phyloP scores from a whole-genome alignment of 2,113 vertebrate genomes.

The Gulo gulo region DNA sequence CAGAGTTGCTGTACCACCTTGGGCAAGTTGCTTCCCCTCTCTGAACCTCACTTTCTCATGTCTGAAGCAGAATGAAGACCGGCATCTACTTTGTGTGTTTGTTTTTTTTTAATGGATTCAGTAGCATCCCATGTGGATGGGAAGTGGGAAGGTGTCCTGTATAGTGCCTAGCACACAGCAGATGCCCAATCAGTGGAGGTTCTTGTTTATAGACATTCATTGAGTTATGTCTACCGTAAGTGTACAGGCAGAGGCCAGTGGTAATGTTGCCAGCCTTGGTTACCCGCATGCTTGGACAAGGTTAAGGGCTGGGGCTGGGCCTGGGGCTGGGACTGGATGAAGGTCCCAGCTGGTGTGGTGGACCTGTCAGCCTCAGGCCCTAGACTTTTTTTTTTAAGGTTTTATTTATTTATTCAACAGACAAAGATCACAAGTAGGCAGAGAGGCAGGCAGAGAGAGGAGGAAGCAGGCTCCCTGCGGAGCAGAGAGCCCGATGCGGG shows the following conservation, averaged over 20 bases:
- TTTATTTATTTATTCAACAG: too few species aligned
- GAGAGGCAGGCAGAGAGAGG: too few species aligned
- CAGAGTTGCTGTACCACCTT: neutral
- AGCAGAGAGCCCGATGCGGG: too few species aligned
- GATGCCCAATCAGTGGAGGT: neutral
- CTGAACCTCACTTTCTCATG: neutral
- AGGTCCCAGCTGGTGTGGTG: neutral
- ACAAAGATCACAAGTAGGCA: too few species aligned
- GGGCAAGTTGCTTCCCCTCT: neutral
- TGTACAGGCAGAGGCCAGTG: neutral
- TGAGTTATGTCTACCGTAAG: neutral
- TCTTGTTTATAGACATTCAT: neutral
- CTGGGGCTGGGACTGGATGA: neutral
- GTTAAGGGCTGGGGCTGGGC: neutral
- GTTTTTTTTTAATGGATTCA: neutral
- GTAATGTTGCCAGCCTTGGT: neutral
- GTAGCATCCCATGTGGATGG: neutral
- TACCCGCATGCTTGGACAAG: neutral
- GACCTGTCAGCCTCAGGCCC: neutral
- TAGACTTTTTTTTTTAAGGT: neutral
- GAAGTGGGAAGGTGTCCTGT: neutral
- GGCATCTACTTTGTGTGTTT: neutral
- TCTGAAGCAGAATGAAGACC: neutral
- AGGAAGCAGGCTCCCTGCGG: too few species aligned
- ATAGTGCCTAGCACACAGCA: neutral